Percentiles rank a stretch among this genome's conserved stretches.
Conservation (phyloP, 2,113 vertebrate species). For the Nyctereutes procyonoides region DNA sequence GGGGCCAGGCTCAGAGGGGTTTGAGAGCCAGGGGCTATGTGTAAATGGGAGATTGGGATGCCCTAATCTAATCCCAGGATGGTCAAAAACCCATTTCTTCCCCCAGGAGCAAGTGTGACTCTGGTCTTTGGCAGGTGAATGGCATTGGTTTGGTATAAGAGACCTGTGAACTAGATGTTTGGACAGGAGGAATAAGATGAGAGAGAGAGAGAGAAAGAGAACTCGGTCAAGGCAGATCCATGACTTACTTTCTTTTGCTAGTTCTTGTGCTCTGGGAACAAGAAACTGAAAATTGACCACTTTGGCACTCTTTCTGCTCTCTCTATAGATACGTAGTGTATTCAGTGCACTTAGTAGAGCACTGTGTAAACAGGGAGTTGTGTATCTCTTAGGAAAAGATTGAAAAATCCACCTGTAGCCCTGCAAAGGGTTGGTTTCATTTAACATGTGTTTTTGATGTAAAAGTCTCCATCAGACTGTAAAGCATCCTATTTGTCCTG, state of each 20-base stretch:
- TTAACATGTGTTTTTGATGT: neutral
- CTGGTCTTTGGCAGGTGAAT: neutral
- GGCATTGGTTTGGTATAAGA: neutral
- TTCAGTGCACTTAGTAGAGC: neutral
- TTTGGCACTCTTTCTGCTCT: neutral
- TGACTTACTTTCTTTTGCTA: neutral
- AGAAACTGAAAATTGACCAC: neutral
- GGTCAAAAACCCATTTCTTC: neutral
- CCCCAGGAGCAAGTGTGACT: neutral
- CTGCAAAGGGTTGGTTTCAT: neutral
- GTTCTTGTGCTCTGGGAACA: neutral
- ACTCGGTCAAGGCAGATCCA: fast-evolving
- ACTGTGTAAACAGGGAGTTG: neutral
- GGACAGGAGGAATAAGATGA: neutral
- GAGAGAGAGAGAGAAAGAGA: neutral
- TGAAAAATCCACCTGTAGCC: fast-evolving
- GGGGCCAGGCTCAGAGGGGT: neutral
- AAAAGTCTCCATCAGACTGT: neutral
- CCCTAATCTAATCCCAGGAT: neutral
- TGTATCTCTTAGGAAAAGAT: neutral
- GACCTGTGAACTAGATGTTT: neutral
- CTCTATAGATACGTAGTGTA: neutral
- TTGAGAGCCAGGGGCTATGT: neutral
- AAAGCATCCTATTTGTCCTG: fast-evolving
- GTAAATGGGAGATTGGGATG: neutral